These are phyloP conservation scores for Rhinichthys klamathensis DNA, from an alignment of 2,113 vertebrate species.

Conservation along the genomic window DNA sequence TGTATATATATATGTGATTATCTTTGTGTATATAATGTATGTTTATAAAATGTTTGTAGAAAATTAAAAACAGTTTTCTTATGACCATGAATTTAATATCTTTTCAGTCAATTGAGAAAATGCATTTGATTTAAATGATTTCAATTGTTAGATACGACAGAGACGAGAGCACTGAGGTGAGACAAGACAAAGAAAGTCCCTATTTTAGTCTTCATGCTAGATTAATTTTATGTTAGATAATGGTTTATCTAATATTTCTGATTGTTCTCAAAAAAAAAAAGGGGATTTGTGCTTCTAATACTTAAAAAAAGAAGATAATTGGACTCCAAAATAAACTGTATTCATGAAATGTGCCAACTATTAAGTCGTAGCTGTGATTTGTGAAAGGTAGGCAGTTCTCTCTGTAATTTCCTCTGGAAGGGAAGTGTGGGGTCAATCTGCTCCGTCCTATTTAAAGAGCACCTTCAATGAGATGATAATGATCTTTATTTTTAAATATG, in stretches of 20 bases:
- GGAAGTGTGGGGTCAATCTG: constrained; percentile 56
- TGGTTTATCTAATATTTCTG: not conserved
- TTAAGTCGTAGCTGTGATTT: constrained; percentile 55
- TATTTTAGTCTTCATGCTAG: no score
- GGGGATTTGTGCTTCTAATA: not conserved
- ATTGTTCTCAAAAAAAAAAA: no score
- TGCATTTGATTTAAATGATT: not conserved
- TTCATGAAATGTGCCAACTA: constrained; percentile 17
- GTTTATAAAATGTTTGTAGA: no score
- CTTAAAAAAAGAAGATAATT: not conserved
- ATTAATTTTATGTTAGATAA: not conserved
- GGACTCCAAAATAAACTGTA: not conserved
- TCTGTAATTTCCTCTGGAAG: constrained; percentile 59
- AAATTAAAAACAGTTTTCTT: no score
- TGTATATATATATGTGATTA: no score
- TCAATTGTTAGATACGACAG: not conserved
- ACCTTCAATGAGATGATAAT: constrained; percentile 74
- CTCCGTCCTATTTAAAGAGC: constrained; percentile 65
- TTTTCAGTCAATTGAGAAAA: not conserved
- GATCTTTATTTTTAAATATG: constrained; percentile 61
- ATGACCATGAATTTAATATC: no score
- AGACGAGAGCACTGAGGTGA: no score
- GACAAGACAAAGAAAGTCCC: no score
- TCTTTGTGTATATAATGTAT: no score
- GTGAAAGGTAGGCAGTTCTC: constrained; percentile 43